Evolutionary conservation across 2,113 vertebrate species (phyloP).

Genomic region (Apteryx owenii): DNA sequence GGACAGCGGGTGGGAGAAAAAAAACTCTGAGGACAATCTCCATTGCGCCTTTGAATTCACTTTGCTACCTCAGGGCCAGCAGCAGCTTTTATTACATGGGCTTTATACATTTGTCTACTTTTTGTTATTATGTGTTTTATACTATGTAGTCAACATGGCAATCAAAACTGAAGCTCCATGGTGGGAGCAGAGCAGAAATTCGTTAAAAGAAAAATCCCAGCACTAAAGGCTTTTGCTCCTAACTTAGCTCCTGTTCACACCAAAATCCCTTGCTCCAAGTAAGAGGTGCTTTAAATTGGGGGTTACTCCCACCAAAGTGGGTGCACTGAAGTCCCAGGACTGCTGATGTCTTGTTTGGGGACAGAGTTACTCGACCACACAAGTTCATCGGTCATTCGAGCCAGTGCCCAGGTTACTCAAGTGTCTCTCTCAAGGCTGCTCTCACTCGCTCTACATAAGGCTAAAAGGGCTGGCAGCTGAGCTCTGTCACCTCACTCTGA

Average conservation of each 20-base stretch:
- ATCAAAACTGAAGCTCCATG: neutral
- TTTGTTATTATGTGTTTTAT: neutral
- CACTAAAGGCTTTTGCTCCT: neutral
- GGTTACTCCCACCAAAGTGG: neutral
- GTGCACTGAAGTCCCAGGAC: neutral
- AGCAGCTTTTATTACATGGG: neutral
- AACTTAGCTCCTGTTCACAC: neutral
- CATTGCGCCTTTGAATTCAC: neutral
- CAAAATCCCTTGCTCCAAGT: neutral
- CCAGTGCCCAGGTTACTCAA: neutral
- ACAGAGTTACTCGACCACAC: neutral
- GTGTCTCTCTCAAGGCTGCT: neutral
- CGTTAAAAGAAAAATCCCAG: neutral
- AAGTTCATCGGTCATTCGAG: fast-evolving
- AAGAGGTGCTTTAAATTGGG: neutral
- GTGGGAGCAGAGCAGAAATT: neutral
- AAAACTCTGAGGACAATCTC: neutral
- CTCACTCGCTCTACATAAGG: neutral
- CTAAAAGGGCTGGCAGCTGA: neutral
- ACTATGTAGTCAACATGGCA: neutral
- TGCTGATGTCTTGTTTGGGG: fast-evolving
- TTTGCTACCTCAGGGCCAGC: neutral
- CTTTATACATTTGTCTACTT: neutral
- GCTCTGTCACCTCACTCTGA: neutral
- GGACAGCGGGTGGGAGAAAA: neutral